Conservation (phyloP, 1,140 invertebrate genomes). For the Aphidius ervi region DNA sequence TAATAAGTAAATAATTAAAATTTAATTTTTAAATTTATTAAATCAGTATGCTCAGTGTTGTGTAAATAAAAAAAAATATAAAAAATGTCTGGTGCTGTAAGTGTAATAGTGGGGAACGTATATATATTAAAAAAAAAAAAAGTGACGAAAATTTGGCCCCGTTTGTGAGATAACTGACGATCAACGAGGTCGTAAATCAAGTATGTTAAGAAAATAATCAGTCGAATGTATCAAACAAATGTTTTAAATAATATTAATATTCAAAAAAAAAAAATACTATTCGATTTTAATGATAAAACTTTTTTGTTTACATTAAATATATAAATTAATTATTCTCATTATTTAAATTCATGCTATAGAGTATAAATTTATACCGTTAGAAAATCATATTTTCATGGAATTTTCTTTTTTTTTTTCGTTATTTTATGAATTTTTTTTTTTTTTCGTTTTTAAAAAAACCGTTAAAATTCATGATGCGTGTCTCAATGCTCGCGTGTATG, state of each 20-base stretch:
- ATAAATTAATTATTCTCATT: no score
- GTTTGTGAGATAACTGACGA: slow-evolving; percentile 7
- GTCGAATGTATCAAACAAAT: slow-evolving; percentile 1
- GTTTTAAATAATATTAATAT: slow-evolving; percentile 3
- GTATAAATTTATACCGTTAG: no score
- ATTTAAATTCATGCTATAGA: no score
- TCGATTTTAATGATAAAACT: no score
- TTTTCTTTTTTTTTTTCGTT: no score
- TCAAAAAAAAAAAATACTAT: not conserved
- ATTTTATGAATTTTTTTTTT: no score
- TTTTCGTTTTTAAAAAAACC: no score
- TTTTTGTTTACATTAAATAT: no score
- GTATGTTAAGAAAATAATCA: slow-evolving; percentile 1
- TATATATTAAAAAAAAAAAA: slow-evolving; percentile 5
- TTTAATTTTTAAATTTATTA: not conserved
- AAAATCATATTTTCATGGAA: no score
- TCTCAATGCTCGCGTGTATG: no score
- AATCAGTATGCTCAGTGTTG: not conserved
- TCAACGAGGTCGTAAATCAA: slow-evolving; percentile 18
- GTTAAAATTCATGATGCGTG: no score
- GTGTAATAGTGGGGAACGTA: not conserved
- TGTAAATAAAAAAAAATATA: not conserved
- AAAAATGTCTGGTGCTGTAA: not conserved
- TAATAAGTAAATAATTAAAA: not conserved
- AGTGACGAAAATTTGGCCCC: slow-evolving; percentile 18